phyloP scores from a whole-genome alignment of 2,113 vertebrate species.

The Lipophrys pholis region DNA sequence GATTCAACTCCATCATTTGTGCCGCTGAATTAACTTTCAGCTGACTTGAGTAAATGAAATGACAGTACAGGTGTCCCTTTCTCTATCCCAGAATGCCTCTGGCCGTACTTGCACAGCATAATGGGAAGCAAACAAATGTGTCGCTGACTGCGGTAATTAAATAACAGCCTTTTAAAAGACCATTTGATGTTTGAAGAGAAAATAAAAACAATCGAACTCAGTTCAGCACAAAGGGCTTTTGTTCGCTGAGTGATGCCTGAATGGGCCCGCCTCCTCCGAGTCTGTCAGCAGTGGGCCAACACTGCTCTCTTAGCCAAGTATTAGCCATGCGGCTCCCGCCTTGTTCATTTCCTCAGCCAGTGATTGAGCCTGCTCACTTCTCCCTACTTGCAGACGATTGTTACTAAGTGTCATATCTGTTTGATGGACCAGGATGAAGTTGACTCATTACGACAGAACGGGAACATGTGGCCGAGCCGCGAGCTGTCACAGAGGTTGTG shows the following conservation, averaged over 20 bases:
- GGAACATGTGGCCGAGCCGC: constrained; percentile 19
- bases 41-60: constrained; percentile 19
- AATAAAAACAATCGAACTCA: constrained; percentile 4
- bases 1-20: constrained; percentile 3
- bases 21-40: not conserved
- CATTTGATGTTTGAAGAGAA: constrained; percentile 12
- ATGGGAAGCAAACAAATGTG: not conserved
- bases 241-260: constrained; percentile 52
- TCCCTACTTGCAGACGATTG: constrained; percentile 39
- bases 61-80: not conserved
- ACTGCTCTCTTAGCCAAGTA: constrained; percentile 32
- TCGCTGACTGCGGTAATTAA: constrained; percentile 16
- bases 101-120: constrained; percentile 3
- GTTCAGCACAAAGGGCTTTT: constrained; percentile 13
- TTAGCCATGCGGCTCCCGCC: constrained; percentile 33
- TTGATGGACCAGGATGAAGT: constrained; percentile 20
- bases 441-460: constrained; percentile 26
- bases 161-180: constrained; percentile 22
- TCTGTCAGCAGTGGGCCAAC: constrained; percentile 44
- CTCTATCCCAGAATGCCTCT: not conserved
- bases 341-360: constrained; percentile 43
- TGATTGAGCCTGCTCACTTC: constrained; percentile 34
- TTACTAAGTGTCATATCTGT: constrained; percentile 28
- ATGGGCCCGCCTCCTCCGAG: constrained; percentile 39
- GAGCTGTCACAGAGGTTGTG: constrained; percentile 21